Conservation (phyloP, 1,140 invertebrate genomes). For the Temnothorax nylanderi region DNA sequence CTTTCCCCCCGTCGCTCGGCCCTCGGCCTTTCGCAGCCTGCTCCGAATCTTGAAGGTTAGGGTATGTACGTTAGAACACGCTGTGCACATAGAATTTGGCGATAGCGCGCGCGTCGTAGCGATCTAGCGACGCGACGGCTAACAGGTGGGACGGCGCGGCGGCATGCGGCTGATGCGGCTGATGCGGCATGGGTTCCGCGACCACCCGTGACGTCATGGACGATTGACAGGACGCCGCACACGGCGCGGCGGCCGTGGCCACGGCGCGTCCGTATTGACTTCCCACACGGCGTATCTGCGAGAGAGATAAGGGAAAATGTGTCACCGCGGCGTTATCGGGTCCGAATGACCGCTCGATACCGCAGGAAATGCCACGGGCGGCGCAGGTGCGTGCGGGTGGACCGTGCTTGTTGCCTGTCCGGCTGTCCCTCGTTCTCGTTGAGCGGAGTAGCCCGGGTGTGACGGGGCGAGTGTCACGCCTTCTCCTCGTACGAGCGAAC, state of each 20-base stretch:
- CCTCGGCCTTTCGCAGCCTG: too few relatives aligned
- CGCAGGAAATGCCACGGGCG: background rate
- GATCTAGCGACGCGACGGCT: too few relatives aligned
- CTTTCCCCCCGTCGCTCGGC: background rate
- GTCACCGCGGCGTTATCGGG: constrained; percentile 37
- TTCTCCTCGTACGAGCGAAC: constrained; percentile 2
- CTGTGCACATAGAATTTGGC: background rate
- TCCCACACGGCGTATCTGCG: background rate
- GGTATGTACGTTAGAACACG: background rate
- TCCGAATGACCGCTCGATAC: background rate
- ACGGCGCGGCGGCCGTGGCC: background rate
- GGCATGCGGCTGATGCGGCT: too few relatives aligned
- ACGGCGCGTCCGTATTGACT: background rate
- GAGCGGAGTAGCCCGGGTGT: background rate
- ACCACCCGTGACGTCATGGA: background rate
- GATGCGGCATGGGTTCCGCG: background rate
- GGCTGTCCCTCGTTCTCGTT: too few relatives aligned
- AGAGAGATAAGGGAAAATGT: constrained; percentile 52
- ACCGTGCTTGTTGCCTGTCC: background rate
- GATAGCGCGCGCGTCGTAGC: background rate
- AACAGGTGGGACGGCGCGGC: background rate
- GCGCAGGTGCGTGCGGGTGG: background rate
- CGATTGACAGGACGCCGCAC: background rate
- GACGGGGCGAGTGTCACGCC: background rate
- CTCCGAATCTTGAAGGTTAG: constrained; percentile 18